Conservation (phyloP, 2,888 invertebrate species). For the Mellilla xanthometata region DNA sequence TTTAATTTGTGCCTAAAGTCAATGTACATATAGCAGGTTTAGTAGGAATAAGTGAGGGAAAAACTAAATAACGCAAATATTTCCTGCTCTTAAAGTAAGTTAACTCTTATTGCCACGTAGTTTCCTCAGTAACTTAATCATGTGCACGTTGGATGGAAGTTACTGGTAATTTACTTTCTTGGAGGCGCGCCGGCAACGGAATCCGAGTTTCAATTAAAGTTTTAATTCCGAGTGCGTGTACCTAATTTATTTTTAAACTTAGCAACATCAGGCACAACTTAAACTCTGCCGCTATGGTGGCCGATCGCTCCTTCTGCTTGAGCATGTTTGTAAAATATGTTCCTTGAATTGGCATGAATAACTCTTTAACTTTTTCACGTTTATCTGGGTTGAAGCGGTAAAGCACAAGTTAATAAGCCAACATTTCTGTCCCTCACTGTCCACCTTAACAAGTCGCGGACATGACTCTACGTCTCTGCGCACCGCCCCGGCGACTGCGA, state of each 20-base stretch:
- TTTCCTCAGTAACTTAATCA: constrained; percentile 49
- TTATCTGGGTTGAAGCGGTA: constrained; percentile 70
- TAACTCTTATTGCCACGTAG: constrained; percentile 41
- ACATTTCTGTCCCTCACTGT: constrained; percentile 61
- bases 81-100: constrained; percentile 14
- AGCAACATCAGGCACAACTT: constrained; percentile 63
- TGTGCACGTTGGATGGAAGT: constrained; percentile 52
- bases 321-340: constrained; percentile 75
- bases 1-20: constrained; percentile 69
- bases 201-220: constrained; percentile 53
- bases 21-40: constrained; percentile 7
- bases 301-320: constrained; percentile 77
- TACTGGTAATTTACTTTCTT: constrained; percentile 56
- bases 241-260: constrained; percentile 30
- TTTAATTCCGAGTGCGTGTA: constrained; percentile 46
- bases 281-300: constrained; percentile 56
- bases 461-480: constrained; percentile 63
- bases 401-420: constrained; percentile 66
- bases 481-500: constrained; percentile 47
- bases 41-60: constrained; percentile 10
- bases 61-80: no score
- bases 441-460: constrained; percentile 66
- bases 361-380: constrained; percentile 63
- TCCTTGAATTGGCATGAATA: constrained; percentile 72
- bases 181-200: constrained; percentile 40